Percentiles rank a stretch among this genome's conserved stretches.
phyloP scores from a whole-genome alignment of 2,113 vertebrate species.

The Physeter macrocephalus region DNA sequence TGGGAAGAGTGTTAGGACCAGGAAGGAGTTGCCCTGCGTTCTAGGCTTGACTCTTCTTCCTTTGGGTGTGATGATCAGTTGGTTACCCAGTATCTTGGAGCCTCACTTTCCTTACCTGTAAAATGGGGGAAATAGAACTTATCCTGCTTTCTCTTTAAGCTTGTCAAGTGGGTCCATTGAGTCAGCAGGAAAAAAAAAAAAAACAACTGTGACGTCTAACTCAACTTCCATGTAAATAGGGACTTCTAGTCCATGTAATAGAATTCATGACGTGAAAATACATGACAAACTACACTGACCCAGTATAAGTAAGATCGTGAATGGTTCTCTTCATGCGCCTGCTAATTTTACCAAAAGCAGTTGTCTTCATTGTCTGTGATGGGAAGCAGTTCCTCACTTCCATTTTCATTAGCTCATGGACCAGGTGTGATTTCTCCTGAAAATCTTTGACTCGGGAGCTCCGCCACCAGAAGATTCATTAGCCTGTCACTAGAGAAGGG shows the following conservation, averaged over 20 bases:
- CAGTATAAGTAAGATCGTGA: fast-evolving
- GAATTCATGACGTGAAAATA: background rate
- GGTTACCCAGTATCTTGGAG: background rate
- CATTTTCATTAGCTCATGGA: background rate
- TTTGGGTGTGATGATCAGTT: background rate
- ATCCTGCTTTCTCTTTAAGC: background rate
- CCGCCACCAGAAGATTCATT: background rate
- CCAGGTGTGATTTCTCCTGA: background rate
- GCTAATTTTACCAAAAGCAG: background rate
- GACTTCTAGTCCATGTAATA: background rate
- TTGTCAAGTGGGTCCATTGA: background rate
- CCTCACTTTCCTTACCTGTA: background rate
- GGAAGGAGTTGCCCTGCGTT: background rate
- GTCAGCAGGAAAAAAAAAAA: background rate
- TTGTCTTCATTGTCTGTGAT: background rate
- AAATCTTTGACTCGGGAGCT: background rate
- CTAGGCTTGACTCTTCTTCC: background rate
- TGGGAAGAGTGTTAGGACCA: background rate
- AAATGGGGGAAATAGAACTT: background rate
- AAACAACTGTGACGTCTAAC: background rate
- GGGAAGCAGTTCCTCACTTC: background rate
- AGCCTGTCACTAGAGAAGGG: background rate
- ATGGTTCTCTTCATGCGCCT: background rate
- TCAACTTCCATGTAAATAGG: background rate
- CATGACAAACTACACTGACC: background rate